A percentile compares a stretch with the other conserved stretches of the same genome.
These are phyloP conservation scores for Lates japonicus DNA, from an alignment of 2,797 vertebrate genomes.

Conservation along the genomic window DNA sequence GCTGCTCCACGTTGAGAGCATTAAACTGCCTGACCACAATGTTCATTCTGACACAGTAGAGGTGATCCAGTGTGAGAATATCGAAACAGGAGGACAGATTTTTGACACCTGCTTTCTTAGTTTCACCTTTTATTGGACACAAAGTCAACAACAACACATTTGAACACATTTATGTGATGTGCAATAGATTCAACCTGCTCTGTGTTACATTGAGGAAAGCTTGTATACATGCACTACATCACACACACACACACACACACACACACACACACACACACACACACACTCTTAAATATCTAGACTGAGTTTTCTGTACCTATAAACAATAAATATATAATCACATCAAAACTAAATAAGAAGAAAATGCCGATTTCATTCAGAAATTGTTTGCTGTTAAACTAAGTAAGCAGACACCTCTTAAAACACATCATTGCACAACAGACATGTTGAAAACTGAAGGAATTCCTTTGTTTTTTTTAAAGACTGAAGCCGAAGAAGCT, in stretches of 20 bases:
- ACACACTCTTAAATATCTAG: slow-evolving; percentile 34
- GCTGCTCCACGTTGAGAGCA: background rate
- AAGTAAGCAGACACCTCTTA: background rate
- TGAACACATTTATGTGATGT: slow-evolving; percentile 38
- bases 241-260: slow-evolving; percentile 22
- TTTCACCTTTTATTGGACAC: slow-evolving; percentile 73
- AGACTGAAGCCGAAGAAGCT: background rate
- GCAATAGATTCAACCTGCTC: slow-evolving; percentile 42
- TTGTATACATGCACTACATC: slow-evolving; percentile 64
- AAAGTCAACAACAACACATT: slow-evolving; percentile 50
- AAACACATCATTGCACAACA: background rate
- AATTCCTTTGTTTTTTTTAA: background rate
- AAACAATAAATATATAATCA: slow-evolving; percentile 46
- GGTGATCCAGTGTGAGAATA: too few species aligned
- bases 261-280: slow-evolving; percentile 27
- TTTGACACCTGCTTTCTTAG: background rate
- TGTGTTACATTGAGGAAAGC: slow-evolving; percentile 47
- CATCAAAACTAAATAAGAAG: background rate
- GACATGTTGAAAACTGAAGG: background rate
- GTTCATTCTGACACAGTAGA: too few species aligned
- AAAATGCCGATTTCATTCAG: background rate
- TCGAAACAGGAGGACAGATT: background rate
- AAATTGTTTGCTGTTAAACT: background rate
- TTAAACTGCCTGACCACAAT: background rate
- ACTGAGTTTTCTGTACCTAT: slow-evolving; percentile 14